Percentiles rank a stretch among this genome's conserved stretches.
Conservation (phyloP, 2,888 invertebrate genomes). For the Eilema griseolum region DNA sequence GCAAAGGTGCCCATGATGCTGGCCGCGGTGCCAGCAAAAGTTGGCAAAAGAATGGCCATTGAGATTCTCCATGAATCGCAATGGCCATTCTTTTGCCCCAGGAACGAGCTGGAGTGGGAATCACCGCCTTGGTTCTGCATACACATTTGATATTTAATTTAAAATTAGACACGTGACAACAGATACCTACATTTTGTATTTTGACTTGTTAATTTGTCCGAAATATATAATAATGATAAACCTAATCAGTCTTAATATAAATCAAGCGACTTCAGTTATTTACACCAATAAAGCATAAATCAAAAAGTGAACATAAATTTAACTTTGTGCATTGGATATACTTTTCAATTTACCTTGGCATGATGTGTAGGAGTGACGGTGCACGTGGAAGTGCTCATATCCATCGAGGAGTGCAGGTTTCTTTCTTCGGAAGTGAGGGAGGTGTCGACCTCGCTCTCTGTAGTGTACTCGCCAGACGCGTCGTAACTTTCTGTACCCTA, state of each 20-base stretch:
- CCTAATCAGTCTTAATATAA: background rate
- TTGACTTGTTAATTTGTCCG: too few species aligned
- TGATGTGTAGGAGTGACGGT: conserved; percentile 88
- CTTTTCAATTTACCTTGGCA: conserved; percentile 74
- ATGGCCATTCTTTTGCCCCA: too few species aligned
- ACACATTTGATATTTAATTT: too few species aligned
- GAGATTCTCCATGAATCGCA: too few species aligned
- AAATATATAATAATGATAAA: too few species aligned
- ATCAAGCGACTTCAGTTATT: conserved; percentile 4
- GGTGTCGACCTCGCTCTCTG: conserved; percentile 90
- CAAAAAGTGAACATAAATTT: conserved; percentile 37
- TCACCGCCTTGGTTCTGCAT: too few species aligned
- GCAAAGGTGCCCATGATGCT: too few species aligned
- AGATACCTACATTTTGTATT: too few species aligned
- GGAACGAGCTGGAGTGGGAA: too few species aligned
- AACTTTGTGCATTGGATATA: conserved; percentile 18
- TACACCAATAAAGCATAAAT: conserved; percentile 14
- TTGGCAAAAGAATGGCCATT: too few species aligned
- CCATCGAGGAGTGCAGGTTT: conserved; percentile 90
- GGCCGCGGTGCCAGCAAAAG: too few species aligned
- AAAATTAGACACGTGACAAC: too few species aligned
- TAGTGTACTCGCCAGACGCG: conserved; percentile 96
- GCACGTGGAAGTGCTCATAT: conserved; percentile 84
- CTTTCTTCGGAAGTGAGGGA: conserved; percentile 93
- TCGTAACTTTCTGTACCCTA: conserved; percentile 93